Evolutionary conservation across 2,888 invertebrate genomes (phyloP).

Genomic region (Cerceris rybyensis): DNA sequence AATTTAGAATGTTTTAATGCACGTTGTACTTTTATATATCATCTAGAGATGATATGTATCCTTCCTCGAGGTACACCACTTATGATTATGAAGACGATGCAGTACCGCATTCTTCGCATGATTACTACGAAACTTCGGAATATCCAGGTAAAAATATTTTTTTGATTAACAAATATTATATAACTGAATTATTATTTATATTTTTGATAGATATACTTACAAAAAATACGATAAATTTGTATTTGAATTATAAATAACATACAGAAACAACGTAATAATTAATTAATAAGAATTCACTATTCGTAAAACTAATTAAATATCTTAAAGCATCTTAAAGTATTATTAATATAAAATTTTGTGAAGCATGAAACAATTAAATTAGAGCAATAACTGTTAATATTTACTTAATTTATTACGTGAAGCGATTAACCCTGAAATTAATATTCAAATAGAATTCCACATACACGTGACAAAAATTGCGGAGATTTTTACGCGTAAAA

Average conservation of each 20-base stretch:
- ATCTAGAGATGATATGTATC: conserved; percentile 73
- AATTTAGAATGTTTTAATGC: not conserved
- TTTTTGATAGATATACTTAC: no score
- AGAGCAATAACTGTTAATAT: conserved; percentile 33
- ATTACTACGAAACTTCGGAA: conserved; percentile 82
- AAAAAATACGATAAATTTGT: not conserved
- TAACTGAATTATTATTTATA: not conserved
- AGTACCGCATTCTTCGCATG: conserved; percentile 78
- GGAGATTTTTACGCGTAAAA: not conserved
- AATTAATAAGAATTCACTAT: not conserved
- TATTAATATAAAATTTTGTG: conserved; percentile 25
- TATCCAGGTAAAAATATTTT: conserved; percentile 79
- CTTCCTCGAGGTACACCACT: conserved; percentile 74
- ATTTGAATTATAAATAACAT: no score
- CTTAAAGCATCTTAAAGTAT: conserved; percentile 17
- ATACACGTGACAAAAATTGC: not conserved
- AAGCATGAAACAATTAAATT: conserved; percentile 32
- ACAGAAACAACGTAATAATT: no score
- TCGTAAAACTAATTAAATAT: conserved; percentile 33
- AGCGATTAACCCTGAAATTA: no score
- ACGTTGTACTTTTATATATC: conserved; percentile 14
- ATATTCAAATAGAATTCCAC: no score
- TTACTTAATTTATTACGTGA: no score
- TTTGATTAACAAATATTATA: conserved; percentile 23
- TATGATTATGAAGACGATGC: conserved; percentile 80